Evolutionary conservation across 2,888 invertebrate species (phyloP), one percentile per base, ranked within the genome.

Genomic region (Cryptocephalus primarius): DNA sequence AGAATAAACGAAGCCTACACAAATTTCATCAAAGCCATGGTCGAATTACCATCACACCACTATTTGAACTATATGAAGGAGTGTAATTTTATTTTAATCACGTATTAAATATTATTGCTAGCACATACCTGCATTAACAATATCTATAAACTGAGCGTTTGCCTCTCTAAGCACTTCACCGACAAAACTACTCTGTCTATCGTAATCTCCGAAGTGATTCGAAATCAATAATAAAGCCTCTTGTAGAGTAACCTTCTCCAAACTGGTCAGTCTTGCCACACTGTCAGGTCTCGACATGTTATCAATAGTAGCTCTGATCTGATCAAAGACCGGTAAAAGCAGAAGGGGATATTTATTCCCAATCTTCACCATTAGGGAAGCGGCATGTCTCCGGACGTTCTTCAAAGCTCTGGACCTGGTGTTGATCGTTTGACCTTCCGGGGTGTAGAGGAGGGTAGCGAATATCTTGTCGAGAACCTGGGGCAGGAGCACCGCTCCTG

Each of bases 391-490:
- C 4, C 92, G 46, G 9, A 55, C 53, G 12, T 55, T 55, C 39
- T 55, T 55, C 11, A 55, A 44, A 4, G 55, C 51, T 33, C 55
- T 43, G 13, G 55, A 53, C 13, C 55, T 40, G 9, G 51, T 50
- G 36, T 48, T 53, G 1, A 80, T 82, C 9, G 77, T 75, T 33
- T 63, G 63, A 57, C 83, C 79, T 8, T 82, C 81, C 1, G 80
- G 76, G 47, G 80, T 79, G 64, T 86, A 86, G 32, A 88, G 81
- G 10, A 92, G 72, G 9, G 89, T 84, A 2, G 85, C 80, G 69
- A 94, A 93, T 55, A 94, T 88, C 73, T 92, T 92, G 57, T 91
- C 87, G 45, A 94, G 67, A 2, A 92, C 90, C 39, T 83, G 78
- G 0, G 88, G 87, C 42, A 93, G 65, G 32, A 88, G 71, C 0